Evolutionary conservation across 1,140 invertebrate species (phyloP).

Genomic region (Linepithema humile): DNA sequence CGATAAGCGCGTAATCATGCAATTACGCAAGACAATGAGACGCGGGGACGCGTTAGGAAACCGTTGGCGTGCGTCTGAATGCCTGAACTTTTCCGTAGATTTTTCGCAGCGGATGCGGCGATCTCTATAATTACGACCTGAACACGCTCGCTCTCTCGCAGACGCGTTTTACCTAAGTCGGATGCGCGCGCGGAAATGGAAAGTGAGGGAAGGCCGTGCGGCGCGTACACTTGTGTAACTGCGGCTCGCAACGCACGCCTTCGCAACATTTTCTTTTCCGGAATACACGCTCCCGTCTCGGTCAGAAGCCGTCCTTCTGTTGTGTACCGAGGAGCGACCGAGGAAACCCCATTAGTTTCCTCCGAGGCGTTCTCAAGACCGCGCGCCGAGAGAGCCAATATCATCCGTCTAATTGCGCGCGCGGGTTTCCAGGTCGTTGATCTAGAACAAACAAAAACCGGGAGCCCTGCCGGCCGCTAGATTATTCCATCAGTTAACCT

Average conservation of each 20-base stretch:
- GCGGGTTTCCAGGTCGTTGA: slow-evolving; percentile 50
- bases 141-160: slow-evolving; percentile 29
- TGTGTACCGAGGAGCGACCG: not conserved
- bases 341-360: slow-evolving; percentile 36
- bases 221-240: slow-evolving; percentile 29
- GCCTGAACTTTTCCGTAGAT: slow-evolving; percentile 42
- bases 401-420: slow-evolving; percentile 33
- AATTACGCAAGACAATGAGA: slow-evolving; percentile 44
- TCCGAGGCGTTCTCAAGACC: slow-evolving; percentile 25
- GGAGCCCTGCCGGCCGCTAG: not conserved
- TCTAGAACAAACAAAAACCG: slow-evolving; percentile 45
- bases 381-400: slow-evolving; percentile 32
- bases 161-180: slow-evolving; percentile 63
- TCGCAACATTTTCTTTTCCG: slow-evolving; percentile 74
- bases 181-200: slow-evolving; percentile 78
- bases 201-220: slow-evolving; percentile 77
- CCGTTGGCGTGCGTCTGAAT: not conserved
- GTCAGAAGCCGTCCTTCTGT: slow-evolving; percentile 13
- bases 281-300: slow-evolving; percentile 56
- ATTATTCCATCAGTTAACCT: slow-evolving; percentile 50
- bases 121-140: slow-evolving; percentile 63
- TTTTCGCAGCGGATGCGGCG: slow-evolving; percentile 68
- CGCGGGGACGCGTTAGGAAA: not conserved
- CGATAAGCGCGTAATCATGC: slow-evolving; percentile 1
- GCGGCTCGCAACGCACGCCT: slow-evolving; percentile 60